These are phyloP conservation scores for Neocrepidodera transversa DNA, from an alignment of 2,888 invertebrate genomes.

Conservation along the genomic window DNA sequence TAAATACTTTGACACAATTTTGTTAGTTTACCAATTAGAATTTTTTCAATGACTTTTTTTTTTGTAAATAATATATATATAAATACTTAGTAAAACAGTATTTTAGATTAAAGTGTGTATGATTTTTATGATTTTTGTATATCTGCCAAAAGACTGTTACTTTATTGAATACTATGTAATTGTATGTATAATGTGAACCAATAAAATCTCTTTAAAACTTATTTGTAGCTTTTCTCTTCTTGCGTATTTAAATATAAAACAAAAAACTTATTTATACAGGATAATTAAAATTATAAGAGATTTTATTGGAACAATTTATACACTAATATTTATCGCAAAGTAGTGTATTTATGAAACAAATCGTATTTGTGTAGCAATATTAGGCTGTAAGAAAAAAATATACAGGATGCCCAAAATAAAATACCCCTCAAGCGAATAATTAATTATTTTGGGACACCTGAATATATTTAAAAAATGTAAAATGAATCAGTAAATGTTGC, in stretches of 20 bases:
- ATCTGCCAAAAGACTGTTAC: conserved; percentile 59
- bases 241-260: no score
- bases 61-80: conserved; percentile 38
- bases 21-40: conserved; percentile 1
- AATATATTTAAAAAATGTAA: background rate
- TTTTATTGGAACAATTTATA: conserved; percentile 4
- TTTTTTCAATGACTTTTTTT: conserved; percentile 11
- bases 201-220: conserved; percentile 7
- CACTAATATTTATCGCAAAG: conserved; percentile 31
- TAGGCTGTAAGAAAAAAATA: conserved; percentile 40
- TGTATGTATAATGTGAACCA: conserved; percentile 16
- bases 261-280: background rate
- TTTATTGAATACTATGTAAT: conserved; percentile 48
- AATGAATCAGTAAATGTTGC: conserved; percentile 5
- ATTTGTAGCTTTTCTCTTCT: background rate
- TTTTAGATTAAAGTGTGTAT: conserved; percentile 41
- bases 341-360: conserved; percentile 44
- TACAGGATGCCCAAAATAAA: conserved; percentile 5
- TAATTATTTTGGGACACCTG: background rate
- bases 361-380: conserved; percentile 52
- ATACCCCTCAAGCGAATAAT: background rate
- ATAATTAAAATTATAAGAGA: background rate
- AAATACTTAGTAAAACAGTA: conserved; percentile 43
- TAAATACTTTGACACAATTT: conserved; percentile 9
- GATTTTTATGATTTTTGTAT: conserved; percentile 53